These are phyloP conservation scores for Mastomys coucha DNA, from an alignment of 2,113 vertebrate genomes.

Conservation along the genomic window DNA sequence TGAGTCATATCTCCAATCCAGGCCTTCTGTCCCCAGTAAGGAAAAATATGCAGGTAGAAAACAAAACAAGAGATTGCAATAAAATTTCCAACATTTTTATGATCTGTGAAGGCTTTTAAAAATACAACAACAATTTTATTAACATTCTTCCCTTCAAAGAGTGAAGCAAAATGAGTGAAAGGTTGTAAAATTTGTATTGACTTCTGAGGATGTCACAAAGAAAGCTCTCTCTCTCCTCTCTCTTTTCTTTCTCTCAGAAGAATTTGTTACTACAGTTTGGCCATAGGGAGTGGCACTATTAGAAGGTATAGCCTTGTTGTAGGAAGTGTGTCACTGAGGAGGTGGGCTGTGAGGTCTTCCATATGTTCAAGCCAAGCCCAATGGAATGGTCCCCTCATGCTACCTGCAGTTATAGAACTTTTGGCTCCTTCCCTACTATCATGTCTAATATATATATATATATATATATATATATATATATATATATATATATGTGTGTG, in stretches of 20 bases:
- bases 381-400: not conserved
- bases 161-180: not conserved
- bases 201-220: not conserved
- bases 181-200: not conserved
- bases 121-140: constrained; percentile 44
- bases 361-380: not conserved
- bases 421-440: not conserved
- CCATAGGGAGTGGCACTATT: not conserved
- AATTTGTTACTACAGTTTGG: not conserved
- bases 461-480: too few species aligned
- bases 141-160: not conserved
- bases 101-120: constrained; percentile 13
- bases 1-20: not conserved
- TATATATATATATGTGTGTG: too few species aligned
- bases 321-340: not conserved
- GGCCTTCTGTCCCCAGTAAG: not conserved
- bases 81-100: constrained; percentile 11
- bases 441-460: too few species aligned
- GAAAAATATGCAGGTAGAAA: constrained; percentile 31
- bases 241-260: not conserved
- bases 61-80: constrained; percentile 3
- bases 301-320: not conserved
- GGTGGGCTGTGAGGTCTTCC: not conserved
- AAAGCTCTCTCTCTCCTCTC: not conserved
- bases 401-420: not conserved